Evolutionary conservation across 2,888 invertebrate genomes (phyloP).

Genomic region (Hypomecis punctinalis): DNA sequence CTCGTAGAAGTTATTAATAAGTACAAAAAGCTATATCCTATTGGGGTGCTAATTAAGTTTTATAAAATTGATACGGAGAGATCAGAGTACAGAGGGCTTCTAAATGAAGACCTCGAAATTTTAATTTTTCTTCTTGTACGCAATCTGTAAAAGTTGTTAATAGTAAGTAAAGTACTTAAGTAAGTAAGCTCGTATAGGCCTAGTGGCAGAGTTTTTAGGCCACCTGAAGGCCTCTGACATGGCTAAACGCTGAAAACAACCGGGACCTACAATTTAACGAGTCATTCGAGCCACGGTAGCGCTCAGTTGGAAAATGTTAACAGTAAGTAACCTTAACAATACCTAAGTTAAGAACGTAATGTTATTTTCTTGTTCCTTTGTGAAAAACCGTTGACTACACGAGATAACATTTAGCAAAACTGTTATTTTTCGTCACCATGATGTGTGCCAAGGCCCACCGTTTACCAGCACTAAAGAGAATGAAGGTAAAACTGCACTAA

Average conservation of each 20-base stretch:
- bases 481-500: slow-evolving; percentile 3
- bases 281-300: no score
- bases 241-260: no score
- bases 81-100: no score
- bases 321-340: not conserved
- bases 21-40: slow-evolving; percentile 12
- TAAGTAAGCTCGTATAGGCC: no score
- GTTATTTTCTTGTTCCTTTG: not conserved
- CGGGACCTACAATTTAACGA: no score
- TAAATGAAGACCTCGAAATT: no score
- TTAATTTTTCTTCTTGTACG: no score
- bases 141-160: not conserved
- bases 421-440: slow-evolving; percentile 22
- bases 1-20: slow-evolving; percentile 6
- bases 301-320: no score
- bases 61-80: not conserved
- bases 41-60: not conserved
- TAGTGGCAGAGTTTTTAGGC: no score
- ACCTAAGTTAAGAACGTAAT: not conserved
- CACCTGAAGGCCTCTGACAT: no score
- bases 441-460: slow-evolving; percentile 25
- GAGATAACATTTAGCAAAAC: slow-evolving; percentile 8
- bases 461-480: slow-evolving; percentile 13
- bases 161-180: not conserved
- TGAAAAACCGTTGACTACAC: not conserved